phyloP scores from a whole-genome alignment of 2,888 invertebrate genomes.

The Rhamnusium bicolor region DNA sequence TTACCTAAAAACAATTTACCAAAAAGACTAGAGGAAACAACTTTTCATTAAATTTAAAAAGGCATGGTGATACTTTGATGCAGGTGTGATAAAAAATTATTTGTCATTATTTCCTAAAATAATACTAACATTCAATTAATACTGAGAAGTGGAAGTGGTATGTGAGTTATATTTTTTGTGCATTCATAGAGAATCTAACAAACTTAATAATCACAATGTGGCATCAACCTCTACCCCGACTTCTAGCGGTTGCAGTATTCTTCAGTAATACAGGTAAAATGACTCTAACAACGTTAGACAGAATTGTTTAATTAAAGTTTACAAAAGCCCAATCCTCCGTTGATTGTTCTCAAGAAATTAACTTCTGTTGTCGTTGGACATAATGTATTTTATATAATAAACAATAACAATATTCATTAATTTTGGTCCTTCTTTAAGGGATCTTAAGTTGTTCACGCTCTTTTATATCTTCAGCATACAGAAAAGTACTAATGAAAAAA shows the following conservation, averaged over 20 bases:
- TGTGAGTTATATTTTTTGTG: conserved; percentile 45
- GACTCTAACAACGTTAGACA: not conserved
- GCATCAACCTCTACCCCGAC: conserved; percentile 38
- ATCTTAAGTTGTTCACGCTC: not conserved
- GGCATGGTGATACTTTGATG: conserved; percentile 7
- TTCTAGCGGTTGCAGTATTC: conserved; percentile 49
- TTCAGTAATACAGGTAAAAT: conserved; percentile 55
- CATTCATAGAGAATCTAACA: conserved; percentile 20
- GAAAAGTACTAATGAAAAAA: not conserved
- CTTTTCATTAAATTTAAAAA: not conserved
- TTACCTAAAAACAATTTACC: not conserved
- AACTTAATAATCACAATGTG: conserved; percentile 37
- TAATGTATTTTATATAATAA: not conserved
- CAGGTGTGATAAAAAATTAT: conserved; percentile 23
- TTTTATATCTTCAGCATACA: not conserved
- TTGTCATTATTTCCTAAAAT: not conserved
- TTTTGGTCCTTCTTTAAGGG: not conserved
- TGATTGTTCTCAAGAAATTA: conserved; percentile 14
- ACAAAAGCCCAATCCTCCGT: not conserved
- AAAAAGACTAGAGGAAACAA: not conserved
- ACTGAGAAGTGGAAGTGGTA: conserved; percentile 40
- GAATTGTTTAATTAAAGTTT: not conserved
- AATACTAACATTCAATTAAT: not conserved
- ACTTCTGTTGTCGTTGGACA: not conserved
- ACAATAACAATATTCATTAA: not conserved